Base-by-base conservation (phyloP, 1,140 invertebrate species). In the Zaprionus lachaisei region DNA sequence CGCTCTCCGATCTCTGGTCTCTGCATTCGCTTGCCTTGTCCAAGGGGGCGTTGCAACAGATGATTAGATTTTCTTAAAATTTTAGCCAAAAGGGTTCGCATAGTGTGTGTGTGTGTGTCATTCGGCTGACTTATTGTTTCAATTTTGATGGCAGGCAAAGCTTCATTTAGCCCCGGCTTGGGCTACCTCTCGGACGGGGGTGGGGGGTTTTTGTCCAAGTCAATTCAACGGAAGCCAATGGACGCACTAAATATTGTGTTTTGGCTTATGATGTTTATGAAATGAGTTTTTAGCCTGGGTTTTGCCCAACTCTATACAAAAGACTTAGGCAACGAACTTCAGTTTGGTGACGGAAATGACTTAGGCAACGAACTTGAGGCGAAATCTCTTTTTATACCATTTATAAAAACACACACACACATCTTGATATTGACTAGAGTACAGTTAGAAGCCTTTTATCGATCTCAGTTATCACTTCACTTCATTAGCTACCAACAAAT, bases 51-150 rank as follows among this genome's bases (percentile, higher is more conserved):
- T 91, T 63, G 55, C 84, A 77, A 74, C 89, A 85, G 89, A 91
- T 91, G 89, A 91, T 92, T 90, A 92, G 90, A 92, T 74, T 90
- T 91, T 91, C 89, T 89, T 91, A 77, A 78, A 91, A 91, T 78
- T 91, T 75, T 57, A 68, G n/a, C 72, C 71, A 77, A 73, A 83
- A 80, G 74, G 63, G 60, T 71, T 65, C 61, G 56, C 47, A 34
- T 38, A 15, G 5, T 58, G 6, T 55, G 51, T 63, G 6, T 55
- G 51, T 63, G 56, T 80, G 57, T 90, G 81, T 81, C 84, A 89
- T 90, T 89, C 80, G 71, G 60, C 71, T 81, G 61, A 63, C 75
- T 81, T 80, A 81, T 90, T 87, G 85, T 87, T 87, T 80, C 78
- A 84, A 63, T 81, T 79, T 81, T 78, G 77, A 66, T 84, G 69